Base-by-base conservation (phyloP, 2,113 vertebrate species). In the Vulpes ferrilata region DNA sequence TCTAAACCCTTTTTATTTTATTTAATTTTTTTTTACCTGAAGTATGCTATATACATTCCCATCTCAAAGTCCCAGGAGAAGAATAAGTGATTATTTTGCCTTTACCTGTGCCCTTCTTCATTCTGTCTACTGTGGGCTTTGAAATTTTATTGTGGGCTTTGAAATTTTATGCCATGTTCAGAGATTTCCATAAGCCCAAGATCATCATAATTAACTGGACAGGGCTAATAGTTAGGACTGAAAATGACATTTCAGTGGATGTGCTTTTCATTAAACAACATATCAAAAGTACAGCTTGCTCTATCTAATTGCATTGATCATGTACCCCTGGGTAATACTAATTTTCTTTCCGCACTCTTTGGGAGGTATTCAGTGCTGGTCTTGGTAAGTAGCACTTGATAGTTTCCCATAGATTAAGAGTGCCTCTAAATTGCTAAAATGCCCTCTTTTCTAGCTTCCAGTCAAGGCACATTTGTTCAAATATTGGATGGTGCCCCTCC, bases 351-450 rank as follows among this genome's bases (percentile, higher is more conserved):
- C 19, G 51, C 25, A 20, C 7, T 85, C 51, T 23, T 93, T 86
- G 25, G 79, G 86, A 90, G 35, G 25, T 80, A 48, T 65, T 79
- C 35, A 79, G 32, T 87, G 43, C 65, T 65, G 10, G 22, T 60
- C 74, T 30, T 65, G 30, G 62, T 85, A 89, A 89, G 51, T 65
- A 95, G 79, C 16, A 53, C 27, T 81, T 74, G 16, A 22, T n/a
- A 74, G 48, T 88, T 88, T 59, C 43, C 22, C 9, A 8, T 86
- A 6, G 85, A 15, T 85, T 74, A 53, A 93, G 20, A 74, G 5
- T 38, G 30, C 55, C 60, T 94, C 65, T 88, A 96, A 96, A 60
- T 69, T 88, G 59, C 27, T 60, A 84, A 64, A 95, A 64, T 89
- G 60, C 30, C 27, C 25, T 88, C 32, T 80, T 95, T 88, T 38